phyloP scores from a whole-genome alignment of 2,797 vertebrate genomes.

The Geotrypetes seraphini region DNA sequence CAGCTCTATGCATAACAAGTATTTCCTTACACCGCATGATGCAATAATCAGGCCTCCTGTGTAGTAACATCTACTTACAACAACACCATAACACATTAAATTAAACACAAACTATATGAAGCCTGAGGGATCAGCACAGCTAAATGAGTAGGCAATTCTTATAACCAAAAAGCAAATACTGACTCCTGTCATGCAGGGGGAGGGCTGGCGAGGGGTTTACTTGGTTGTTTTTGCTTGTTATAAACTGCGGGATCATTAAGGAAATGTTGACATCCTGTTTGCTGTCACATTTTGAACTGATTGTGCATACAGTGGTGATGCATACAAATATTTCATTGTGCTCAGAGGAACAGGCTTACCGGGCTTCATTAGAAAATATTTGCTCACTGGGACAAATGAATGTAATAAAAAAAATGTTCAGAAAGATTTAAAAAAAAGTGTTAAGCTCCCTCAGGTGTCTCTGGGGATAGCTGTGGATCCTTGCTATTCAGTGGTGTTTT shows the following conservation, averaged over 20 bases:
- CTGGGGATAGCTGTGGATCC: too few relatives aligned
- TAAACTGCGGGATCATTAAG: slow-evolving; percentile 39
- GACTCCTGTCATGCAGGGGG: slow-evolving; percentile 25
- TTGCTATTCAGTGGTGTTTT: too few relatives aligned
- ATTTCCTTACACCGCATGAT: slow-evolving; percentile 36
- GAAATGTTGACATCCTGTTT: slow-evolving; percentile 45
- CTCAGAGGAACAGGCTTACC: not conserved
- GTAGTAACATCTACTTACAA: slow-evolving; percentile 28
- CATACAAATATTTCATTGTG: not conserved
- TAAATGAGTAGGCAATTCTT: slow-evolving; percentile 42
- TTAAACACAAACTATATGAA: slow-evolving; percentile 22
- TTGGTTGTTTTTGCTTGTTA: slow-evolving; percentile 45
- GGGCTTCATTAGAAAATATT: not conserved
- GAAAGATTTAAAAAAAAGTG: too few relatives aligned
- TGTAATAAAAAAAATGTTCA: too few relatives aligned
- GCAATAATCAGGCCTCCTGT: slow-evolving; percentile 33
- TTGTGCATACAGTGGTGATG: not conserved
- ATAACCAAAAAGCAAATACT: slow-evolving; percentile 29
- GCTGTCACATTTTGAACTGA: slow-evolving; percentile 4
- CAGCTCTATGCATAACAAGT: slow-evolving; percentile 1
- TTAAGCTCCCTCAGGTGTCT: too few relatives aligned
- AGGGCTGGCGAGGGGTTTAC: slow-evolving; percentile 23
- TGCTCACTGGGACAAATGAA: too few relatives aligned
- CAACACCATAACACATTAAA: slow-evolving; percentile 27
- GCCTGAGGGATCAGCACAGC: slow-evolving; percentile 32